phyloP scores from a whole-genome alignment of 2,113 vertebrate species.

The Leptodactylus fuscus region DNA sequence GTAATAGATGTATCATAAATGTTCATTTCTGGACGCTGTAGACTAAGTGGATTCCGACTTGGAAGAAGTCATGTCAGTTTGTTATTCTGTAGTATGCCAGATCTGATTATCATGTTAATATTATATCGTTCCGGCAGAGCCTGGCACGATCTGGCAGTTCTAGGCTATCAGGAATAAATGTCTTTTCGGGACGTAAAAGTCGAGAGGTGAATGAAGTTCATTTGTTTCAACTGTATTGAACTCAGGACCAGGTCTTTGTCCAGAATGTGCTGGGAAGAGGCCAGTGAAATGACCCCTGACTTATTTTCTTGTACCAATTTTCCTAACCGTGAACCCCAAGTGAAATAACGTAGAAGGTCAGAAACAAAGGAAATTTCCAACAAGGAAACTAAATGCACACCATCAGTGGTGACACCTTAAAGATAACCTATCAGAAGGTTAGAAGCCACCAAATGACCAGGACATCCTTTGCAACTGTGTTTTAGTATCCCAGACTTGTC shows the following conservation, averaged over 20 bases:
- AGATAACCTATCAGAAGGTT: too few species aligned
- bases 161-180: not conserved
- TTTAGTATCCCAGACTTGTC: too few species aligned
- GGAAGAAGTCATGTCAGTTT: conserved; percentile 1
- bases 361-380: too few species aligned
- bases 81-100: not conserved
- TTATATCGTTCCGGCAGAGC: not conserved
- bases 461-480: too few species aligned
- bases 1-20: not conserved
- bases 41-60: not conserved
- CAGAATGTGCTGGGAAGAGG: not conserved
- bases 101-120: conserved; percentile 30
- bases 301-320: too few species aligned
- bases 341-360: too few species aligned
- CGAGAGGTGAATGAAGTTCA: not conserved
- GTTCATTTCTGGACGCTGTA: not conserved
- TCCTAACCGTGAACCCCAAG: too few species aligned
- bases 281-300: not conserved
- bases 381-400: too few species aligned
- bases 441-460: too few species aligned
- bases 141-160: not conserved
- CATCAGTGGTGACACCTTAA: too few species aligned
- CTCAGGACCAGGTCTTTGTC: not conserved
- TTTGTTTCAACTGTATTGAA: too few species aligned
- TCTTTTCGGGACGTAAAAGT: not conserved